Evolutionary conservation across 2,888 invertebrate genomes (phyloP), one percentile per base, ranked within the genome.

Genomic region (Electrophaes corylata): DNA sequence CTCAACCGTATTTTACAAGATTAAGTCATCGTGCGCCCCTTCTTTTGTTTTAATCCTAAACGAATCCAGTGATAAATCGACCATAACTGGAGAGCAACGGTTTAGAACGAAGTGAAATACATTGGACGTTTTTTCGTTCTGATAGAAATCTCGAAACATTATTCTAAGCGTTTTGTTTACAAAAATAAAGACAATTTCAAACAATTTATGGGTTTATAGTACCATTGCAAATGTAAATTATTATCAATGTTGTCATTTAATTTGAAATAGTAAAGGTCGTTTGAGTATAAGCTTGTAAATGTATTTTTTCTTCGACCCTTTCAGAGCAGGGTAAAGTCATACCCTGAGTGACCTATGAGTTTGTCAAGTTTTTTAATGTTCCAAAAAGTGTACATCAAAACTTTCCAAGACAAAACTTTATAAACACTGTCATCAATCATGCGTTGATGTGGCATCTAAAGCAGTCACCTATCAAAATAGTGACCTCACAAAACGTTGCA

Each of bases 1-100:
- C 57, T 65, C 70, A 70, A 73, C 75, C 76, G 77, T 81, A 81
- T 81, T 83, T 82, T 70, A 81, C 72, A 74, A 81, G 80, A 81
- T 81, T 79, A 81, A 78, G 76, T 75, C 78, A 73, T 71, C 71
- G 64, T 73, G 64, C 68, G 62, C 69, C 73, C 50, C 66, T 61
- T 67, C 72, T 72, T 76, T 81, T 79, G 78, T 80, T 80, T 79
- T 78, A 80, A 81, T 80, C 79, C 76, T 64, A 59, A 72, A 67
- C 67, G 73, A 73, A 79, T 76, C 77, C 73, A 46, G 66, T 78
- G 77, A 80, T 81, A 79, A 78, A 78, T 77, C 70, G 71, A 66
- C 72, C 71, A 75, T 72, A 71, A 73, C 73, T 55, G 66, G 69
- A 43, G 57, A 54, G 56, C 67, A 62, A 57, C 60, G 55, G 56